Base-by-base conservation (phyloP, 2,113 vertebrate genomes). In the Eulemur rufifrons region DNA sequence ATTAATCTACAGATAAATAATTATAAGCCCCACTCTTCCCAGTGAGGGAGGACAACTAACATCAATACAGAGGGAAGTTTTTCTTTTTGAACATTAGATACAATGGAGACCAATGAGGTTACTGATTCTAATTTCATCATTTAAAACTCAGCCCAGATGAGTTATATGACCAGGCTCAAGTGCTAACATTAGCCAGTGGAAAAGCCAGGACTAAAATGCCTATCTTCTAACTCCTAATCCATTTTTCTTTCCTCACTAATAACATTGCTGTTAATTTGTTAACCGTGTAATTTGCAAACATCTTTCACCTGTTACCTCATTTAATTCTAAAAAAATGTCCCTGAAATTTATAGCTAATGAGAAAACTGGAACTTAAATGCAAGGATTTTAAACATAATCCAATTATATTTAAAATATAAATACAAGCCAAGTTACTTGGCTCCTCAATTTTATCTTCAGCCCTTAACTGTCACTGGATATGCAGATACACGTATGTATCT, bases 1-100 rank as follows among this genome's bases (percentile, higher is more conserved):
- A 85, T 74, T 86, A 90, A 94, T 88, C 85, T 82, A 17, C 39
- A 86, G 18, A 66, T 91, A 93, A 83, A 94, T 94, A 90, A 80
- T 54, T 92, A 32, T 39, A 94, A 77, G 32, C 21, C 12, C 21
- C 84, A 39, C 63, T 89, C 9, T 95, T 92, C 17, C 81, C 39
- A 84, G 69, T 47, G 74, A 97, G 12, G 25, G 34, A 23, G 5
- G 52, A 87, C 50, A 95, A 52, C 21, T 73, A 56, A n/a, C 5
- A 21, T 71, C 39, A 83, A 54, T 61, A 76, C 11, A 93, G 17
- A 59, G 29, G n/a, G 14, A 94, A 68, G 66, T 32, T 73, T 90
- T 93, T 86, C 12, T 71, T 97, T 93, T 74, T 50, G 3, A 56
- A 76, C 8, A 42, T 63, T 86, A 95, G 39, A 77, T 27, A 85